Conservation (phyloP, 1,140 invertebrate genomes). For the Coenobita brevimanus region DNA sequence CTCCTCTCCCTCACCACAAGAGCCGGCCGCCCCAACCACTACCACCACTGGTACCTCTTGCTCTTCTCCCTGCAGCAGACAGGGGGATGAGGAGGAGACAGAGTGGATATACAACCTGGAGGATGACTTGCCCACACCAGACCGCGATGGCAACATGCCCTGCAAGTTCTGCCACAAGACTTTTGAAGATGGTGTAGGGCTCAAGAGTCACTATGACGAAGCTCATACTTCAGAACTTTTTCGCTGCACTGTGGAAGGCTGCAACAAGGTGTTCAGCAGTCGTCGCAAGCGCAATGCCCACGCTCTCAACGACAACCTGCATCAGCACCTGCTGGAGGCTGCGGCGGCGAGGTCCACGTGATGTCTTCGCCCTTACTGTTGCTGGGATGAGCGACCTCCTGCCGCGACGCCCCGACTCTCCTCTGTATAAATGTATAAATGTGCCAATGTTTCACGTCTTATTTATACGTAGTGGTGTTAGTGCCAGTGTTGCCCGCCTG, state of each 20-base stretch:
- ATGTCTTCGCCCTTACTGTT: slow-evolving; percentile 38
- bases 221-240: slow-evolving; percentile 83
- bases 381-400: background rate
- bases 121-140: slow-evolving; percentile 69
- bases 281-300: slow-evolving; percentile 83
- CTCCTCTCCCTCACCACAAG: slow-evolving; percentile 73
- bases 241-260: slow-evolving; percentile 85
- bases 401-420: slow-evolving; percentile 3
- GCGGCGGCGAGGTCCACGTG: slow-evolving; percentile 47
- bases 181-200: slow-evolving; percentile 77
- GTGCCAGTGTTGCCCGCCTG: slow-evolving; percentile 61
- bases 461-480: slow-evolving; percentile 68
- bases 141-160: slow-evolving; percentile 78
- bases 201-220: slow-evolving; percentile 82
- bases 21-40: slow-evolving; percentile 43
- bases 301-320: slow-evolving; percentile 76
- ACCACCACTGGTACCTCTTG: slow-evolving; percentile 18
- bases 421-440: slow-evolving; percentile 68
- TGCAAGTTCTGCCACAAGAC: slow-evolving; percentile 80
- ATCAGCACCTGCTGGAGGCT: slow-evolving; percentile 58
- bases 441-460: slow-evolving; percentile 67
- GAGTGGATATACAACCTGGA: slow-evolving; percentile 69
- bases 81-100: slow-evolving; percentile 21
- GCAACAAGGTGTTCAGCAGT: slow-evolving; percentile 87
- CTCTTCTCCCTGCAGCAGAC: slow-evolving; percentile 73